phyloP scores from a whole-genome alignment of 1,140 invertebrate genomes.

The Drosophila simulans region DNA sequence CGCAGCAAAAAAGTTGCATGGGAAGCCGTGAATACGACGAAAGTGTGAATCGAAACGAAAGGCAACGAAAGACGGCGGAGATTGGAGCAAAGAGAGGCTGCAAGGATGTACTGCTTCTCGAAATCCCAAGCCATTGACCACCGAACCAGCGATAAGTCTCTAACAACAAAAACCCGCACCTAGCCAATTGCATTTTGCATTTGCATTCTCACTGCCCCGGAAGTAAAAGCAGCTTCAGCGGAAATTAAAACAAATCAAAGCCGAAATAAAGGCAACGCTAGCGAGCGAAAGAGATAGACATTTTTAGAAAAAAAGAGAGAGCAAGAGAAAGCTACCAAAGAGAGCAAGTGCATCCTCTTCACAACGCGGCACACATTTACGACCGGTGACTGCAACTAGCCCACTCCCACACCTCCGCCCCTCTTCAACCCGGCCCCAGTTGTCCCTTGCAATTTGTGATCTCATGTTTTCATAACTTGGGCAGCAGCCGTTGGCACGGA shows the following conservation, averaged over 20 bases:
- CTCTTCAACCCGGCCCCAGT: neutral
- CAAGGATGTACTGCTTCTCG: conserved; percentile 45
- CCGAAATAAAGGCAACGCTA: conserved; percentile 29
- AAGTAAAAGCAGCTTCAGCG: conserved; percentile 60
- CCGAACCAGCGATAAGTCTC: conserved; percentile 73
- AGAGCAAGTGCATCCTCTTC: conserved; percentile 27
- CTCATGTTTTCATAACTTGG: conserved; percentile 64
- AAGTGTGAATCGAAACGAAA: conserved; percentile 69
- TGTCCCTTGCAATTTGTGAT: conserved; percentile 62
- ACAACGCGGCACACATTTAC: conserved; percentile 46
- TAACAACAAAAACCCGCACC: conserved; percentile 40
- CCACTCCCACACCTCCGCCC: conserved; percentile 16
- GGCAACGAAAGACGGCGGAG: conserved; percentile 35
- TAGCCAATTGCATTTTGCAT: conserved; percentile 29
- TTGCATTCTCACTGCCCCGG: conserved; percentile 45
- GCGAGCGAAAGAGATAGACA: neutral
- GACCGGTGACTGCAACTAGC: conserved; percentile 43
- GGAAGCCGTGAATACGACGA: conserved; percentile 41
- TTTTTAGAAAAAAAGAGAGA: neutral
- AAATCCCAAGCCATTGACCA: conserved; percentile 60
- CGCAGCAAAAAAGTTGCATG: conserved; percentile 51
- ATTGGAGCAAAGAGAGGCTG: conserved; percentile 41
- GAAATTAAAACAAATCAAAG: conserved; percentile 73
- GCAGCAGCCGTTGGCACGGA: conserved; percentile 38
- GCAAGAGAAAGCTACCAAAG: conserved; percentile 18